Percentiles rank a stretch among this genome's conserved stretches.
Evolutionary conservation across 2,797 vertebrate genomes (phyloP).

Genomic region (Chlorospingus semifuscus): DNA sequence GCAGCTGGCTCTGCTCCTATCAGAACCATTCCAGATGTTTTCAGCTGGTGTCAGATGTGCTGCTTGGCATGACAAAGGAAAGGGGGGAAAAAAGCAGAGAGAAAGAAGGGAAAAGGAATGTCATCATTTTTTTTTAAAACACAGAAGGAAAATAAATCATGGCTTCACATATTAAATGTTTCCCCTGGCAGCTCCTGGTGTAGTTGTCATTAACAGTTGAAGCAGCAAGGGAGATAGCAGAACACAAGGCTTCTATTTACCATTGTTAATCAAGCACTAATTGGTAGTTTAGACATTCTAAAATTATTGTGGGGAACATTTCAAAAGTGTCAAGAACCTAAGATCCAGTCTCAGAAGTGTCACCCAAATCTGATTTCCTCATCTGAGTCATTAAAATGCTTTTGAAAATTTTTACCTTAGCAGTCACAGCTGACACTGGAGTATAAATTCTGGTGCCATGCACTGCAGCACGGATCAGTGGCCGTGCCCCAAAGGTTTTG

Average conservation of each 20-base stretch:
- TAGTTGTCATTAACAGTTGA: constrained; percentile 46
- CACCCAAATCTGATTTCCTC: neutral
- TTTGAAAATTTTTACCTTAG: constrained; percentile 9
- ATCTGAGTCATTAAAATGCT: neutral
- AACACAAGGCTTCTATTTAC: constrained; percentile 32
- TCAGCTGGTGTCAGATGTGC: constrained; percentile 16
- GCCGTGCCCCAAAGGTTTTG: accelerated
- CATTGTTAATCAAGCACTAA: constrained; percentile 50
- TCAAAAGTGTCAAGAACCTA: constrained; percentile 8
- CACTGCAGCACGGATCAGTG: accelerated
- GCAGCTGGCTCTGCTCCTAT: constrained; percentile 56
- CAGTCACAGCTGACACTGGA: neutral
- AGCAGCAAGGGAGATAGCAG: neutral
- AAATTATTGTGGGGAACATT: constrained; percentile 33
- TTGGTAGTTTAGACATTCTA: constrained; percentile 42
- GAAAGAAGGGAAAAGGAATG: neutral
- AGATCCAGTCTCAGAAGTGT: neutral
- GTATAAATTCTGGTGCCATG: neutral
- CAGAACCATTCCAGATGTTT: constrained; percentile 69
- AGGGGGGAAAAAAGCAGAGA: neutral
- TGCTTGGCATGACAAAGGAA: constrained; percentile 52
- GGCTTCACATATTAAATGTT: constrained; percentile 28
- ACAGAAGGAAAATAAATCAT: constrained; percentile 14
- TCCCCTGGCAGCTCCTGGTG: neutral
- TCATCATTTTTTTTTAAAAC: constrained; percentile 1